Percentiles rank a stretch among this genome's conserved stretches.
Evolutionary conservation across 2,888 invertebrate species (phyloP).

Genomic region (Neuroscelio doddi): DNA sequence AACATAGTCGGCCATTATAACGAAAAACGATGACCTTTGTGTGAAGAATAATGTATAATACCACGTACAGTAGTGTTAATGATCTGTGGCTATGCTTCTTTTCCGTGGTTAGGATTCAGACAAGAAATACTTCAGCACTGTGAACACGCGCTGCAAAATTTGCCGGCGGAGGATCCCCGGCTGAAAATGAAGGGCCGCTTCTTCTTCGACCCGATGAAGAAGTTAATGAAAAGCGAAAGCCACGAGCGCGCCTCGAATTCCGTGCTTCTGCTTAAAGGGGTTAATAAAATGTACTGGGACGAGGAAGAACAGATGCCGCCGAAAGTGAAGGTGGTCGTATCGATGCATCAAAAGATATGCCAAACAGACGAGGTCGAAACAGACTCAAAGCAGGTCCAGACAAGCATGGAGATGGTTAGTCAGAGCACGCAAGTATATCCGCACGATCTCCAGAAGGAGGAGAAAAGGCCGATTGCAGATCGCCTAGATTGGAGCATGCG

Average conservation of each 20-base stretch:
- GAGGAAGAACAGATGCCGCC: slow-evolving; percentile 50
- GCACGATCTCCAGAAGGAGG: slow-evolving; percentile 51
- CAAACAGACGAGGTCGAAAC: slow-evolving; percentile 62
- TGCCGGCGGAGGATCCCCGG: slow-evolving; percentile 67
- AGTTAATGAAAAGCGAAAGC: slow-evolving; percentile 44
- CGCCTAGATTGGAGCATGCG: slow-evolving; percentile 66
- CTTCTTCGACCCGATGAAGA: slow-evolving; percentile 62
- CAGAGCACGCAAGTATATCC: slow-evolving; percentile 53
- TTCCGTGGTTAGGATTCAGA: slow-evolving; percentile 63
- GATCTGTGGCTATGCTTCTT: slow-evolving; percentile 27
- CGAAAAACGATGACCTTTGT: not conserved
- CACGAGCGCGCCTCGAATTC: slow-evolving; percentile 60
- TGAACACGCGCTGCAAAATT: slow-evolving; percentile 64
- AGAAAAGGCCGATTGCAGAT: slow-evolving; percentile 63
- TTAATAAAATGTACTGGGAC: slow-evolving; percentile 62
- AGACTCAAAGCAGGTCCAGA: slow-evolving; percentile 51
- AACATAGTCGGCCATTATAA: not conserved
- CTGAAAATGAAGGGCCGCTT: slow-evolving; percentile 68
- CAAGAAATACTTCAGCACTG: slow-evolving; percentile 68
- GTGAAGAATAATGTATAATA: slow-evolving; percentile 1
- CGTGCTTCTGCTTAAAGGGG: slow-evolving; percentile 61
- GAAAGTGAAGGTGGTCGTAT: slow-evolving; percentile 34
- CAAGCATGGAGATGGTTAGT: slow-evolving; percentile 48
- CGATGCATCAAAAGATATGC: slow-evolving; percentile 66
- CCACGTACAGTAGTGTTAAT: slow-evolving; percentile 14